Conservation (phyloP, 2,113 vertebrate species). For the Corydoras maculifer region DNA sequence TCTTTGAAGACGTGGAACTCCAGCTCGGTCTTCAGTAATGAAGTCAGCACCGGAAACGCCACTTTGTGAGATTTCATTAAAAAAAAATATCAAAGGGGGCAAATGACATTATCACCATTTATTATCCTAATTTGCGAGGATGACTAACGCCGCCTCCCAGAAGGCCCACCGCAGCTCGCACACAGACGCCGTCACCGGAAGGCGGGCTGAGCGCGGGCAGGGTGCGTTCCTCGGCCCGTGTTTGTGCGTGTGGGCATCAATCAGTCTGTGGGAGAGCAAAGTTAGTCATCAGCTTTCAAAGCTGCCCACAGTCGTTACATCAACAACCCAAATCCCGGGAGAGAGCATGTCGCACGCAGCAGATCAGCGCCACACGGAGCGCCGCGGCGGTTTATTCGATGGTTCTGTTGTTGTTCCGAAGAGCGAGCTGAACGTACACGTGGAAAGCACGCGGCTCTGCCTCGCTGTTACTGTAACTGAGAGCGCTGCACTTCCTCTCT, state of each 20-base stretch:
- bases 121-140: neutral
- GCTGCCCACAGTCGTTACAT: conserved; percentile 18
- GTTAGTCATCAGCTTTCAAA: conserved; percentile 25
- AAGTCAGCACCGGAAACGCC: too few species aligned
- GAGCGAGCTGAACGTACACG: too few species aligned
- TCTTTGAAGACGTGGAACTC: too few species aligned
- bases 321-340: conserved; percentile 8
- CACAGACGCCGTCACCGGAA: neutral
- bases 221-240: neutral
- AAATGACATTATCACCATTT: conserved; percentile 5
- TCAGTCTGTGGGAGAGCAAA: conserved; percentile 17
- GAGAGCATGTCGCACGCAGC: neutral
- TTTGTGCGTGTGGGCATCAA: conserved; percentile 20
- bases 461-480: conserved; percentile 40
- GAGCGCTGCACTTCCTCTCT: conserved; percentile 29
- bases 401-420: too few species aligned
- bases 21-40: too few species aligned
- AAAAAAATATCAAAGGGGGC: conserved; percentile 4
- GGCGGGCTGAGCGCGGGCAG: neutral
- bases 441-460: conserved; percentile 1
- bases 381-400: too few species aligned
- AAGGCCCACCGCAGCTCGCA: neutral
- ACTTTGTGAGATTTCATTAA: neutral
- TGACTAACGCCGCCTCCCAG: neutral
- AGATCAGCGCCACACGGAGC: neutral